A percentile compares a stretch with the other conserved stretches of the same genome.
Evolutionary conservation across 2,113 vertebrate species (phyloP).

Genomic region (Lophius piscatorius): DNA sequence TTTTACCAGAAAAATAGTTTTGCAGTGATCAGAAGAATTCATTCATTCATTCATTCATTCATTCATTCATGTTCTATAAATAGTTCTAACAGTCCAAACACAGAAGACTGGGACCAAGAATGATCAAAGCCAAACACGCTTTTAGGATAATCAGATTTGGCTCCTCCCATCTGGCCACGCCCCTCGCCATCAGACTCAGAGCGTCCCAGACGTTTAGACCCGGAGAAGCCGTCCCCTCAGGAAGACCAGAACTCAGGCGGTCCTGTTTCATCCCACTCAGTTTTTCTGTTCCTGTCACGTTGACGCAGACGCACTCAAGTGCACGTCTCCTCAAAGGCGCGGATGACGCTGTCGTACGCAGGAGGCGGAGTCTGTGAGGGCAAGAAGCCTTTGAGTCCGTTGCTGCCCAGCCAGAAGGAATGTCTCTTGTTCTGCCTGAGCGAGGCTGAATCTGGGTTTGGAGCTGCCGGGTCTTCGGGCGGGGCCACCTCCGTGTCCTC

Average conservation of each 20-base stretch:
- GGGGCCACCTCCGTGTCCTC: slow-evolving; percentile 82
- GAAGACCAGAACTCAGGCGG: not conserved
- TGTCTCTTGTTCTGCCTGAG: slow-evolving; percentile 79
- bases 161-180: too few species aligned
- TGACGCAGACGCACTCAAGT: slow-evolving; percentile 46
- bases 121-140: too few species aligned
- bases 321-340: slow-evolving; percentile 89
- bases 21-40: too few species aligned
- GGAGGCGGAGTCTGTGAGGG: slow-evolving; percentile 87
- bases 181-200: too few species aligned
- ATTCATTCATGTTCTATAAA: too few species aligned
- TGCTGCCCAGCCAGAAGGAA: slow-evolving; percentile 89
- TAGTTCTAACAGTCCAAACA: too few species aligned
- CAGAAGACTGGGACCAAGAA: too few species aligned
- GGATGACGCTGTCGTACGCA: slow-evolving; percentile 92
- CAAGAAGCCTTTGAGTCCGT: slow-evolving; percentile 83
- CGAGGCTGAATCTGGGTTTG: slow-evolving; percentile 63
- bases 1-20: too few species aligned
- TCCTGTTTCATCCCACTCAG: slow-evolving; percentile 3
- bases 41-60: too few species aligned
- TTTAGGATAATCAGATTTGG: too few species aligned
- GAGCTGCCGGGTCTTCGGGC: slow-evolving; percentile 70
- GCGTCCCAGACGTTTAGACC: too few species aligned
- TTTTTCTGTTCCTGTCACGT: slow-evolving; percentile 2
- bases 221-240: not conserved